phyloP scores from a whole-genome alignment of 2,888 invertebrate genomes.

The Ectropis crepuscularia region DNA sequence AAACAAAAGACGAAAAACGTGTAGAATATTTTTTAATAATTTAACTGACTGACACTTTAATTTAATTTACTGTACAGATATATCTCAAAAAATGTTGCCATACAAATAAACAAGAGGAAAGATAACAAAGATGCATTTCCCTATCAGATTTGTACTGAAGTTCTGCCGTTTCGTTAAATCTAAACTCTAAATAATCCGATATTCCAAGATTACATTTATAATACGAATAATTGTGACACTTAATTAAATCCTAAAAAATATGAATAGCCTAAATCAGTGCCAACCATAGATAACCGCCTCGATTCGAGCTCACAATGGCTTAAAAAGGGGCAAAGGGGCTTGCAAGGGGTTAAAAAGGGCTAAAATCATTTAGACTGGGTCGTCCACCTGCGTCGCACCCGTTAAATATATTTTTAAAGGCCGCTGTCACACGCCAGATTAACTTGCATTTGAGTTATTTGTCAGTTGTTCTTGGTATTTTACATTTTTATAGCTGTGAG shows the following conservation, averaged over 20 bases:
- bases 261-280: conserved; percentile 43
- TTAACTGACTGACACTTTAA: too few relatives aligned
- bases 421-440: conserved; percentile 50
- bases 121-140: background rate
- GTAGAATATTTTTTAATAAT: too few relatives aligned
- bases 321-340: conserved; percentile 48
- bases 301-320: conserved; percentile 54
- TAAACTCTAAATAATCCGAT: background rate
- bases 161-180: background rate
- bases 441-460: conserved; percentile 49
- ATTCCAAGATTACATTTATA: conserved; percentile 20
- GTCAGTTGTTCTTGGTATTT: conserved; percentile 44
- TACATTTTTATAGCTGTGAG: background rate
- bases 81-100: background rate
- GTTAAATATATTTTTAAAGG: conserved; percentile 55
- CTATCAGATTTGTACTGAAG: too few relatives aligned
- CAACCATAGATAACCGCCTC: conserved; percentile 57
- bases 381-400: conserved; percentile 46
- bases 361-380: conserved; percentile 50
- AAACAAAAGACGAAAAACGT: too few relatives aligned
- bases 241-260: conserved; percentile 31
- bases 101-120: background rate
- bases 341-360: conserved; percentile 42
- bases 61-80: conserved; percentile 1
- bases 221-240: conserved; percentile 31